Evolutionary conservation across 2,888 invertebrate genomes (phyloP), one percentile per base, ranked within the genome.

Genomic region (Drosophila mettleri): DNA sequence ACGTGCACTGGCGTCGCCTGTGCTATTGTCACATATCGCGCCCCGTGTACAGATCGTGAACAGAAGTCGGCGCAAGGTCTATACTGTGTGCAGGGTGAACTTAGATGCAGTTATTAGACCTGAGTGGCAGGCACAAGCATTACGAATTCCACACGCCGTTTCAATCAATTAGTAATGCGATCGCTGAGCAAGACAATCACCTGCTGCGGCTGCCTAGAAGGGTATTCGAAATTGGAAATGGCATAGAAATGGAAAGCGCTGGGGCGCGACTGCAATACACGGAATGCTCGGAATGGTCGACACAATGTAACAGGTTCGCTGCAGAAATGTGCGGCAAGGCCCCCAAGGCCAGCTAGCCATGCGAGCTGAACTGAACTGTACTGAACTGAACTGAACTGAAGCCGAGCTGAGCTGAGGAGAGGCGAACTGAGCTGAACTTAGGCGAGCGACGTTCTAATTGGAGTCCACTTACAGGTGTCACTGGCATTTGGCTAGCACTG

Each of bases 211-310:
- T 29, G 31, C 36, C 36, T 62, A 54, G 73, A 69, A 74, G 69
- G 73, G 74, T 58, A 29, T 64, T 58, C 38, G 33, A 34, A 33
- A 49, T 31, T 62, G 52, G 33, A 67, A 73, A 72, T 73, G 69
- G 38, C 58, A 69, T 64, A n/a, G 57, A 68, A 75, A 68, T 72
- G 57, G 72, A 76, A 73, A 76, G 71, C 71, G 34, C 10, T 60
- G 18, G 18, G 61, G 61, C 48, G 62, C 61, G 61, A 45, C 53
- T 43, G 29, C 33, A 33, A 12, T 38, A 27, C 31, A 18, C 61
- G 60, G 48, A 52, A 71, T 75, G 39, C 43, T 33, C 51, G 51
- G 48, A 48, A 48, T 73, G 52, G 43, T 18, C 12, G 41, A 18
- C 43, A 22, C 53, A 63, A 36, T 66, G 63, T 58, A 74, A 75